Conservation (phyloP, 2,113 vertebrate species). For the Apaloderma vittatum region DNA sequence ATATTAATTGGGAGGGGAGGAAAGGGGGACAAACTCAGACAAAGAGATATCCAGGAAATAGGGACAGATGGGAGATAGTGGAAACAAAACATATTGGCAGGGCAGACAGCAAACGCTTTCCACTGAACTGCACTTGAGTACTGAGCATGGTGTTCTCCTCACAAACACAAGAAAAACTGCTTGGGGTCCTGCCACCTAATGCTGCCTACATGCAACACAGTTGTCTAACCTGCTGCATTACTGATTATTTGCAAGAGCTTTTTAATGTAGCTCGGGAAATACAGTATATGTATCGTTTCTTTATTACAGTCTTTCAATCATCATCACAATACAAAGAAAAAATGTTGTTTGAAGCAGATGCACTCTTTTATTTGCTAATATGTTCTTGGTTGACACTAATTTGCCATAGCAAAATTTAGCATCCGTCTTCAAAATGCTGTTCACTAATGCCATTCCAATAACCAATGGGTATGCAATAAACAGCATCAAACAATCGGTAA, state of each 20-base stretch:
- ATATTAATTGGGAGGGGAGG: slow-evolving; percentile 21
- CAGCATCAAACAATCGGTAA: slow-evolving; percentile 32
- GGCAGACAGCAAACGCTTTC: neutral
- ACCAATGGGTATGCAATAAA: slow-evolving; percentile 39
- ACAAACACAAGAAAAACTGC: neutral
- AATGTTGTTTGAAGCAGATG: slow-evolving; percentile 39
- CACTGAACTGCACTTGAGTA: neutral
- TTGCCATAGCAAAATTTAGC: slow-evolving; percentile 36
- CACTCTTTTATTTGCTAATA: slow-evolving; percentile 63
- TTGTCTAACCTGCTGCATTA: neutral
- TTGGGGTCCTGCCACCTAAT: neutral
- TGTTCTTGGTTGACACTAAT: slow-evolving; percentile 49
- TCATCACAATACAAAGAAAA: slow-evolving; percentile 48
- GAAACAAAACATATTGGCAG: neutral
- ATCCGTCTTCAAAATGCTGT: slow-evolving; percentile 45
- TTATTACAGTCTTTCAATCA: slow-evolving; percentile 56
- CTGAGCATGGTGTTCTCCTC: neutral
- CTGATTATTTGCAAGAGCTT: slow-evolving; percentile 20
- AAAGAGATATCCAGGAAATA: neutral
- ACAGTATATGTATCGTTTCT: slow-evolving; percentile 55
- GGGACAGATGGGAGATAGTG: neutral
- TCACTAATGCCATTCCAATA: slow-evolving; percentile 44
- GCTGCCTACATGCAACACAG: accelerated
- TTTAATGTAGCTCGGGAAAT: slow-evolving; percentile 45
- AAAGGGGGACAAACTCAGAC: slow-evolving; percentile 1